phyloP scores from a whole-genome alignment of 2,113 vertebrate genomes.

The Scomber japonicus region DNA sequence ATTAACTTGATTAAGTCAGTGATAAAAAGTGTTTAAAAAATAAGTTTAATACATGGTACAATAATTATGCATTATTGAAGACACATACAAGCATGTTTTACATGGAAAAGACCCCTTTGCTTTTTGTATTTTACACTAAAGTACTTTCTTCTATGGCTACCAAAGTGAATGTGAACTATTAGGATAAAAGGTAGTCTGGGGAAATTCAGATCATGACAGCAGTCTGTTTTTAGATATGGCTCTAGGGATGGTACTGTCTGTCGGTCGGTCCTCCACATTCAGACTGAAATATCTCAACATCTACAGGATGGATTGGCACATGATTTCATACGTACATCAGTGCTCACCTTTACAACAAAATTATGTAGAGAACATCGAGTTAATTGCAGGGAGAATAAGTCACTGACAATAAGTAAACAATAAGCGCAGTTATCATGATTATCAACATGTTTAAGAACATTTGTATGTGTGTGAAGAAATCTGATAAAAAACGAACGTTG shows the following conservation, averaged over 20 bases:
- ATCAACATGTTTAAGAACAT: not conserved
- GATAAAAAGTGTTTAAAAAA: not conserved
- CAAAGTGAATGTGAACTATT: not conserved
- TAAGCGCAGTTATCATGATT: not conserved
- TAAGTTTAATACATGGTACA: not conserved
- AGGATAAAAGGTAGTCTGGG: not conserved
- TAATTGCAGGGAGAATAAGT: constrained; percentile 14
- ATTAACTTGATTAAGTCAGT: not conserved
- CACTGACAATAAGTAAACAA: not conserved
- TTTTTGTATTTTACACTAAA: not conserved
- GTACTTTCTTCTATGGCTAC: not conserved
- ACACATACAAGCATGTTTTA: not conserved
- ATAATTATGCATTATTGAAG: not conserved
- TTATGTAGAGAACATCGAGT: not conserved
- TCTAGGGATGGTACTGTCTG: no score
- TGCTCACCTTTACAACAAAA: not conserved
- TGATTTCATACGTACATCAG: no score
- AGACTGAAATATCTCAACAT: no score
- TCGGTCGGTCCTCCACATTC: no score
- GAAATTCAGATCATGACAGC: not conserved
- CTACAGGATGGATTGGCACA: no score
- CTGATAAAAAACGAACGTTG: not conserved
- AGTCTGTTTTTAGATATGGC: no score
- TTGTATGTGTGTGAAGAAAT: not conserved
- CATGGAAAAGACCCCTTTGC: not conserved